These are phyloP conservation scores for Diachrysia chrysitis DNA, from an alignment of 2,888 invertebrate genomes.

Conservation along the genomic window DNA sequence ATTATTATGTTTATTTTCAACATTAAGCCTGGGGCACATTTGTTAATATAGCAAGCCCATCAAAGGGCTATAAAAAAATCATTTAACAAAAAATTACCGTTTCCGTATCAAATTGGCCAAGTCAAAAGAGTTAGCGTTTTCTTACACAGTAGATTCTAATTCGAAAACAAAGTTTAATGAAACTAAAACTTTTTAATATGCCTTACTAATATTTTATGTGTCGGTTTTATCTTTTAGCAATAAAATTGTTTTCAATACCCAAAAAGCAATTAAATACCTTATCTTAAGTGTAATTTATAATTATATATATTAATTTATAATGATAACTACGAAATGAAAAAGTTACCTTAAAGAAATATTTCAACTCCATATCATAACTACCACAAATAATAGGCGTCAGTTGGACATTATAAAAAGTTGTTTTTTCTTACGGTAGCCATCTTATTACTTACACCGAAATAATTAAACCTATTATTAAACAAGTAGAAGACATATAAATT, in stretches of 20 bases:
- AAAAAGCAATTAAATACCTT: too few species aligned
- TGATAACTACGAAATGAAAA: too few species aligned
- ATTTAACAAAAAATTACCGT: constrained; percentile 58
- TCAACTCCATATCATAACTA: not conserved
- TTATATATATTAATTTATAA: too few species aligned
- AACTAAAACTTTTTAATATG: too few species aligned
- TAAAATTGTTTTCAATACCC: too few species aligned
- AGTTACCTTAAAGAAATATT: too few species aligned
- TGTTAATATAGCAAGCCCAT: constrained; percentile 56
- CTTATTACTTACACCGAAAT: constrained; percentile 41
- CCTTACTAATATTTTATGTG: too few species aligned
- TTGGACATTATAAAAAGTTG: not conserved
- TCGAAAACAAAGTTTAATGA: not conserved
- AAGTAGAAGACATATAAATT: constrained; percentile 66
- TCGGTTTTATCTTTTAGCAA: too few species aligned
- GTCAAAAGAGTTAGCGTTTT: constrained; percentile 24
- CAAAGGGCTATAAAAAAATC: constrained; percentile 62
- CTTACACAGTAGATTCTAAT: not conserved
- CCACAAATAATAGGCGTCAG: not conserved
- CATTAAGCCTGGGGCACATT: constrained; percentile 32
- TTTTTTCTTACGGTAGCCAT: constrained; percentile 26
- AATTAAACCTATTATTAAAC: constrained; percentile 47
- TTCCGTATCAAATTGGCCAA: constrained; percentile 51
- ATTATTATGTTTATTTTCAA: constrained; percentile 28
- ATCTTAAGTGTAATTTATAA: too few species aligned